Base-by-base conservation (phyloP, 2,888 invertebrate genomes). In the Diarsia brunnea region DNA sequence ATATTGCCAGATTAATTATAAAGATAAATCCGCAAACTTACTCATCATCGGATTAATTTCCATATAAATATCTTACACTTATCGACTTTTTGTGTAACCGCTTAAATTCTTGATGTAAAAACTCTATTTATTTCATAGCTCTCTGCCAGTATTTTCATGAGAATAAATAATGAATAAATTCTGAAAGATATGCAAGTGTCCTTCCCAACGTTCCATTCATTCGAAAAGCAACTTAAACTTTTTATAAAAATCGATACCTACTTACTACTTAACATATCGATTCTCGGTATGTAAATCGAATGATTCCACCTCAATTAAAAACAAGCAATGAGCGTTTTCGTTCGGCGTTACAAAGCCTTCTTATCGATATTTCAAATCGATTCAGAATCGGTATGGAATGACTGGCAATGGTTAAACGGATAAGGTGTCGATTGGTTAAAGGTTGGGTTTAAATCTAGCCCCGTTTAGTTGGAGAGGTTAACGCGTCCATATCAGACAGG, bases 211-310 rank as follows among this genome's bases (percentile, higher is more conserved):
- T 60, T 61, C 43, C 76, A 69, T 72, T 72, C 69, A 71, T 69
- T 69, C 66, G 60, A 81, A 84, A 69, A 58, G 5, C 19, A 65
- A 43, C 60, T 70, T 68, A n/a, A 65, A 31, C 27, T 45, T 82
- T 75, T 69, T 43, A 21, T 38, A 51, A 31, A 69, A 71, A 68
- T 60, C 55, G 31, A 60, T 45, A 60, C 68, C 69, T 60, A 70
- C 58, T 73, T 65, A 55, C 79, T 80, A 70, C 67, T 82, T 73
- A 79, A 79, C 80, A 79, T 84, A 85, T 78, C 72, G 86, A 82
- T 82, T 73, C 73, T 82, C 67, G 77, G 82, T 88, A 89, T 88
- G 87, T 82, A 86, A 88, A 88, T 88, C 75, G 82, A 80, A 79
- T 79, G 79, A 79, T 80, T 79, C 69, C 65, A 72, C 80, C 70